These are phyloP conservation scores for Tachuris rubrigastra DNA, from an alignment of 2,113 vertebrate genomes.

Conservation along the genomic window DNA sequence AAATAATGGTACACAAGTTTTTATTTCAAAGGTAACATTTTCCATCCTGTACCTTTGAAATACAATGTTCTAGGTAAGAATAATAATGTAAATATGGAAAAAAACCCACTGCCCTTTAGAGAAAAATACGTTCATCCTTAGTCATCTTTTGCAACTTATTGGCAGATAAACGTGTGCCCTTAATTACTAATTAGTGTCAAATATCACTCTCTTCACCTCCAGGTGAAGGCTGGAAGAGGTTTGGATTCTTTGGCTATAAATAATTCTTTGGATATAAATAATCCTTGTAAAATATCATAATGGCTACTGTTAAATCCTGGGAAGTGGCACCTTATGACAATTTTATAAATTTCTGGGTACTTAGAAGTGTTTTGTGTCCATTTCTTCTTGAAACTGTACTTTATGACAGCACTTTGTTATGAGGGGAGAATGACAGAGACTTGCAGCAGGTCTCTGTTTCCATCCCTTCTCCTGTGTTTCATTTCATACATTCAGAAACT, in stretches of 20 bases:
- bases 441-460: background rate
- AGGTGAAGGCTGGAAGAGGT: background rate
- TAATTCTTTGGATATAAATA: no score
- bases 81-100: background rate
- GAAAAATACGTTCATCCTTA: background rate
- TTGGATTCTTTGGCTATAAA: background rate
- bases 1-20: background rate
- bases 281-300: background rate
- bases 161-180: background rate
- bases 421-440: background rate
- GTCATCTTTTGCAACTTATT: background rate
- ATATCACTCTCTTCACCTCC: background rate
- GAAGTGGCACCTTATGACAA: rapidly evolving
- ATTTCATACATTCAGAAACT: rapidly evolving
- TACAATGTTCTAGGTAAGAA: background rate
- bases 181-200: background rate
- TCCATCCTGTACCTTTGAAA: background rate
- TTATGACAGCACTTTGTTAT: background rate
- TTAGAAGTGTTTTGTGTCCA: background rate
- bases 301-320: background rate
- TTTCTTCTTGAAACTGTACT: background rate
- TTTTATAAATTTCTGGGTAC: background rate
- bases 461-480: background rate
- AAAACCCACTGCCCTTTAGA: background rate
- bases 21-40: background rate